Evolutionary conservation across 2,888 invertebrate genomes (phyloP).

Genomic region (Ommatoiulus sabulosus): DNA sequence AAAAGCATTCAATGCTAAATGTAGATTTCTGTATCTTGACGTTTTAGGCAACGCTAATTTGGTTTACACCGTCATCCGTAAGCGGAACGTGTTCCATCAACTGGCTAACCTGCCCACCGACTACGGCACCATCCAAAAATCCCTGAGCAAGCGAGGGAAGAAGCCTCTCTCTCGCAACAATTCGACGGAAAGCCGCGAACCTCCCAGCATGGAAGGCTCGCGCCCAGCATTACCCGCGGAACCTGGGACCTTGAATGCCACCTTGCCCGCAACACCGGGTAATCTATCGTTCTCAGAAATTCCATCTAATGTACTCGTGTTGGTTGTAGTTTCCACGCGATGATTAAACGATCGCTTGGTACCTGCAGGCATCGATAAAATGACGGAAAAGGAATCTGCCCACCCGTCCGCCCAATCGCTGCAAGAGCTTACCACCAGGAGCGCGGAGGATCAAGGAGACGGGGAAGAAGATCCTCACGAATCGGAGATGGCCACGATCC

Average conservation of each 20-base stretch:
- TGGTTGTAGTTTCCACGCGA: too few relatives aligned
- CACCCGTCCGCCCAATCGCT: constrained; percentile 74
- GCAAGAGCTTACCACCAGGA: constrained; percentile 63
- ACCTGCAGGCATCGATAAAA: constrained; percentile 79
- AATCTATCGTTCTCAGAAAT: constrained; percentile 59
- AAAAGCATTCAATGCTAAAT: too few relatives aligned
- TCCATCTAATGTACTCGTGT: too few relatives aligned
- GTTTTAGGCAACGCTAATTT: constrained; percentile 92
- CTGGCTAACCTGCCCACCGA: constrained; percentile 97
- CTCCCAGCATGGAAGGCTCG: constrained; percentile 79
- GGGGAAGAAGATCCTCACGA: constrained; percentile 12
- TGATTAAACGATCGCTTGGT: too few relatives aligned
- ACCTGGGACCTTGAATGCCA: constrained; percentile 90
- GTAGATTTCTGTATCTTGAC: too few relatives aligned
- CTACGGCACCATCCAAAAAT: constrained; percentile 86
- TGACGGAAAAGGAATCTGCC: constrained; percentile 95
- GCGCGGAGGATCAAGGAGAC: constrained; percentile 59
- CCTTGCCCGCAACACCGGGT: constrained; percentile 91
- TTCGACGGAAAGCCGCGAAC: constrained; percentile 61
- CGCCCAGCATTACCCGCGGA: constrained; percentile 87
- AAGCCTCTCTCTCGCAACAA: constrained; percentile 61
- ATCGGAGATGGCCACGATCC: neutral
- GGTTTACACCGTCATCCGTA: constrained; percentile 98
- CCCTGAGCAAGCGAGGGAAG: constrained; percentile 68
- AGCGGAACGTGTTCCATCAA: constrained; percentile 97